Base-by-base conservation (phyloP, 1,140 invertebrate genomes). In the Helicoverpa zea region DNA sequence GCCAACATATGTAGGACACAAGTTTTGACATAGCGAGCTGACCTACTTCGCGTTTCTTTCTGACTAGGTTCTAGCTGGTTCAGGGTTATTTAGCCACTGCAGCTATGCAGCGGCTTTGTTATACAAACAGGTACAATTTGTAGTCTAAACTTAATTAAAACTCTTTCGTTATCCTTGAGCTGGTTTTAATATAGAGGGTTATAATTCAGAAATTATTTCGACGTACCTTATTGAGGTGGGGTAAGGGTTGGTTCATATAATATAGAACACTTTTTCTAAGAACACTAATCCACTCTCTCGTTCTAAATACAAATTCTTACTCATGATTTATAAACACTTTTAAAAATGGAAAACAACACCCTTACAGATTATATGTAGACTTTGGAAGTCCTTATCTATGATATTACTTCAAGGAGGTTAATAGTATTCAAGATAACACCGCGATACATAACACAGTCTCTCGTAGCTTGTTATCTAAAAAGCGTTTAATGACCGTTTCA, bases 1-100 rank as follows among this genome's bases (percentile, higher is more conserved):
- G 47, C 74, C 49, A 51, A 88, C 87, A 87, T 83, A 90, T 89
- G 87, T 90, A 89, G 87, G 86, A 86, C 86, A 84, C 80, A 84
- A 85, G 82, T 87, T 87, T 87, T 87, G 82, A 87, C 87, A 79
- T 56, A 59, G 77, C 70, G 72, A 58, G 61, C 61, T 73, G 80
- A 68, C 83, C 83, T 66, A 81, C 61, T 81, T 85, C 52, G 35
- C 4, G 51, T 79, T 68, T 79, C 35, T 43, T 77, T 49, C 18
- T 23, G 13, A 5, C 29, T 35, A 35, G 30, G 56, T 56, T 58
- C 18, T 52, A 52, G 43, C 18, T 49, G 13, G n/a, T 52, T 11
- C 58, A 52, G 59, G 51, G 59, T 54, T 76, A 13, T 76, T 58
- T 51, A 64, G 23, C 12, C 18, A 61, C 14, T 77, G 61, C 49